Percentiles rank a stretch among this genome's conserved stretches.
These are phyloP conservation scores for Rhagoletis pomonella DNA, from an alignment of 1,140 invertebrate genomes.

Conservation along the genomic window DNA sequence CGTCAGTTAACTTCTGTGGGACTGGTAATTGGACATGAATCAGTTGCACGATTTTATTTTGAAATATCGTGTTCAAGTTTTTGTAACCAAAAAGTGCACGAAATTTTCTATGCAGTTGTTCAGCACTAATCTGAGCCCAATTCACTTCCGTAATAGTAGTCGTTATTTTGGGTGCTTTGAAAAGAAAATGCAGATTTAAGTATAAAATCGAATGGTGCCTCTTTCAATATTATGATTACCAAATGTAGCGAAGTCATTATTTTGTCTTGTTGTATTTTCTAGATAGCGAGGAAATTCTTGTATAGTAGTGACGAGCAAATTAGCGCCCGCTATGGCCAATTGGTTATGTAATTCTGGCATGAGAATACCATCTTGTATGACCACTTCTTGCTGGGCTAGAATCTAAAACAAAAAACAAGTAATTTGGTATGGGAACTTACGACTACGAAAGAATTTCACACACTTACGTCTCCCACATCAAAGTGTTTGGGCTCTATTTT, in stretches of 20 bases:
- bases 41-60: constrained; percentile 78
- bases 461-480: constrained; percentile 83
- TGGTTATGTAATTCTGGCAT: constrained; percentile 80
- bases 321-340: constrained; percentile 82
- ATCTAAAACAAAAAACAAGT: constrained; percentile 76
- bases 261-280: constrained; percentile 78
- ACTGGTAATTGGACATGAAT: constrained; percentile 74
- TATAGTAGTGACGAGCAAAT: constrained; percentile 81
- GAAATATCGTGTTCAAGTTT: constrained; percentile 78
- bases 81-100: constrained; percentile 81
- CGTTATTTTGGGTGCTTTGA: constrained; percentile 83
- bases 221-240: constrained; percentile 75
- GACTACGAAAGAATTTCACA: not conserved
- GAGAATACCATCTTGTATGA: constrained; percentile 79
- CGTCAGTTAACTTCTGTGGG: too few relatives aligned
- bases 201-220: too few relatives aligned
- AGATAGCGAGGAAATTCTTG: constrained; percentile 78
- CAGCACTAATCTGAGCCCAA: constrained; percentile 79
- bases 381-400: constrained; percentile 79
- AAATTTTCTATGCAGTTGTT: constrained; percentile 80
- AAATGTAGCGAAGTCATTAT: constrained; percentile 79
- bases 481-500: constrained; percentile 89
- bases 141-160: constrained; percentile 77
- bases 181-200: constrained; percentile 53
- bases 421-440: not conserved